phyloP scores from a whole-genome alignment of 2,797 vertebrate genomes.

The Sebastes wilsoni region DNA sequence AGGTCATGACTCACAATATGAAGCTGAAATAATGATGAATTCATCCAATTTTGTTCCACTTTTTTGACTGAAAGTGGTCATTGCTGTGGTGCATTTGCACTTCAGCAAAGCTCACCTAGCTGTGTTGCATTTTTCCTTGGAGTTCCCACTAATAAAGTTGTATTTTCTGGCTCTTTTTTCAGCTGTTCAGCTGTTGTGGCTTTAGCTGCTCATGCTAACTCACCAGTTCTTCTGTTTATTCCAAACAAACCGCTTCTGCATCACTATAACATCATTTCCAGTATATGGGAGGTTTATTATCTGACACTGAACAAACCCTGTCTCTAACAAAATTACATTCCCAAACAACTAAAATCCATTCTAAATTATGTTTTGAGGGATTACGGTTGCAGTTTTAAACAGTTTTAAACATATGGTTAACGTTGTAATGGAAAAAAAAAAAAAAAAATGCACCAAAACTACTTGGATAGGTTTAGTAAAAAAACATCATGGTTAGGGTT shows the following conservation, averaged over 20 bases:
- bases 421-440: too few species aligned
- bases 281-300: not conserved
- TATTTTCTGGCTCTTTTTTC: not conserved
- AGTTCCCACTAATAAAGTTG: not conserved
- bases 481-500: too few species aligned
- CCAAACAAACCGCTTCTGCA: constrained; percentile 20
- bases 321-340: too few species aligned
- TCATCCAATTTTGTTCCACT: not conserved
- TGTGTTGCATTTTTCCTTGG: not conserved
- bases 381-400: too few species aligned
- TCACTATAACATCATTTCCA: not conserved
- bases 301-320: too few species aligned
- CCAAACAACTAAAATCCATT: too few species aligned
- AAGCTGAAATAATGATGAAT: not conserved
- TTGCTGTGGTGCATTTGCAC: not conserved
- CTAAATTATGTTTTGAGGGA: too few species aligned
- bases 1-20: not conserved
- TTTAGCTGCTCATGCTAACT: constrained; percentile 5
- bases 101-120: too few species aligned
- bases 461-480: too few species aligned
- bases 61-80: not conserved
- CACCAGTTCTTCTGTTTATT: constrained; percentile 7
- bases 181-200: constrained; percentile 11
- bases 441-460: too few species aligned
- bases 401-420: too few species aligned